Conservation (phyloP, 2,797 vertebrate genomes). For the Gymnoscopelus microlampas region DNA sequence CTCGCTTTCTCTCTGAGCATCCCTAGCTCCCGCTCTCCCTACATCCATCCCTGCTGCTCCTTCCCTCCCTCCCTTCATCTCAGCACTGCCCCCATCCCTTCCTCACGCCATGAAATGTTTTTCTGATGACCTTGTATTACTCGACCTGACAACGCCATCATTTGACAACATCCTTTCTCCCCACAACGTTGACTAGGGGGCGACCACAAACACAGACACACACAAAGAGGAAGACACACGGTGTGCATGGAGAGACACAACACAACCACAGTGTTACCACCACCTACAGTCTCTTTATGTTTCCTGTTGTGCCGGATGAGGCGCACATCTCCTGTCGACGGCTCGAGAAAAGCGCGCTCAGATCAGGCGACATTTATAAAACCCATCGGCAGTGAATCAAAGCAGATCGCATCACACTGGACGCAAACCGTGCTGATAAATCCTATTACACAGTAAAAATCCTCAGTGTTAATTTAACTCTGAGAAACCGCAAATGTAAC, state of each 20-base stretch:
- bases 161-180: conserved; percentile 24
- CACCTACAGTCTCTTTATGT: conserved; percentile 31
- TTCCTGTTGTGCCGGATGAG: conserved; percentile 67
- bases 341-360: conserved; percentile 35
- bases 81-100: conserved; percentile 1
- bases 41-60: conserved; percentile 22
- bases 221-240: conserved; percentile 23
- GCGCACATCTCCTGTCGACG: conserved; percentile 23
- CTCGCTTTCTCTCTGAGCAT: conserved; percentile 84
- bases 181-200: conserved; percentile 9
- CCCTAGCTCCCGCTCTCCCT: conserved; percentile 48
- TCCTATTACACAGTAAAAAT: not conserved
- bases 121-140: conserved; percentile 82
- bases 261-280: conserved; percentile 6
- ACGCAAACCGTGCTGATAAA: conserved; percentile 12
- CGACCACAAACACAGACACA: conserved; percentile 8
- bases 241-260: not conserved
- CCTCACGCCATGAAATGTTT: conserved; percentile 52
- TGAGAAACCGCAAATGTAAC: no score
- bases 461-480: no score
- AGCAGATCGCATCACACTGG: not conserved
- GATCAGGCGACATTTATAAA: conserved; percentile 1
- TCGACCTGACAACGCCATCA: conserved; percentile 29
- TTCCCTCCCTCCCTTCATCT: conserved; percentile 17
- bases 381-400: conserved; percentile 14